phyloP scores from a whole-genome alignment of 2,113 vertebrate species.

The Galbula dea region DNA sequence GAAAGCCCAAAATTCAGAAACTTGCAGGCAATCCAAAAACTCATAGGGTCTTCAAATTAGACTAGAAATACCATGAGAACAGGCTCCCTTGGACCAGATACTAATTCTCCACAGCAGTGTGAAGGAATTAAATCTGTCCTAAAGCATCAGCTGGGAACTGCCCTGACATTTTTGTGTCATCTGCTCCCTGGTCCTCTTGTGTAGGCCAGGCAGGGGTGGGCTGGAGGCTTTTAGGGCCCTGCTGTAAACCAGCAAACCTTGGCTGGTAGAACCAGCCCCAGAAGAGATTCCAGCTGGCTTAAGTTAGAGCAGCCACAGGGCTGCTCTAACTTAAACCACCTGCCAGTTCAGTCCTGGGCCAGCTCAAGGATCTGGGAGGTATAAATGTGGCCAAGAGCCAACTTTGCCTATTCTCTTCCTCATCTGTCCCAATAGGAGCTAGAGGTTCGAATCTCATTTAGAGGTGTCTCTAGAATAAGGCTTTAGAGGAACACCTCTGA shows the following conservation, averaged over 20 bases:
- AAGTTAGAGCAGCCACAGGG: constrained; percentile 29
- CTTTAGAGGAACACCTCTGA: background rate
- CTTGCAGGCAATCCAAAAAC: constrained; percentile 20
- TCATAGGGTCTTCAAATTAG: constrained; percentile 30
- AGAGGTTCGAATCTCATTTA: background rate
- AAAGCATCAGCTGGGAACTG: background rate
- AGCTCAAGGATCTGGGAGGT: constrained; percentile 38
- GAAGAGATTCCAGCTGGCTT: constrained; percentile 58
- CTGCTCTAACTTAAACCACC: constrained; percentile 61
- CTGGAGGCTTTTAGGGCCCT: background rate
- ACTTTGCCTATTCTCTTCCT: background rate
- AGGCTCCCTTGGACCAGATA: background rate
- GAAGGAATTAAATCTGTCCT: constrained; percentile 23
- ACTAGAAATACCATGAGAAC: background rate
- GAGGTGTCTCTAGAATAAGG: background rate
- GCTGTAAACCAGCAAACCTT: constrained; percentile 21
- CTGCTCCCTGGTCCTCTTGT: background rate
- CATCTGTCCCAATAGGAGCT: background rate
- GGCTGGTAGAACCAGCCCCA: constrained; percentile 37
- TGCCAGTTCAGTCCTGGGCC: constrained; percentile 37
- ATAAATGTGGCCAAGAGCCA: background rate
- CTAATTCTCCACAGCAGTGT: background rate
- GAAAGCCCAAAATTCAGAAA: constrained; percentile 10
- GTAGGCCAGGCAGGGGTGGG: background rate
- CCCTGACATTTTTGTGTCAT: constrained; percentile 10